Base-by-base conservation (phyloP, 2,888 invertebrate species). In the Platycheirus albimanus region DNA sequence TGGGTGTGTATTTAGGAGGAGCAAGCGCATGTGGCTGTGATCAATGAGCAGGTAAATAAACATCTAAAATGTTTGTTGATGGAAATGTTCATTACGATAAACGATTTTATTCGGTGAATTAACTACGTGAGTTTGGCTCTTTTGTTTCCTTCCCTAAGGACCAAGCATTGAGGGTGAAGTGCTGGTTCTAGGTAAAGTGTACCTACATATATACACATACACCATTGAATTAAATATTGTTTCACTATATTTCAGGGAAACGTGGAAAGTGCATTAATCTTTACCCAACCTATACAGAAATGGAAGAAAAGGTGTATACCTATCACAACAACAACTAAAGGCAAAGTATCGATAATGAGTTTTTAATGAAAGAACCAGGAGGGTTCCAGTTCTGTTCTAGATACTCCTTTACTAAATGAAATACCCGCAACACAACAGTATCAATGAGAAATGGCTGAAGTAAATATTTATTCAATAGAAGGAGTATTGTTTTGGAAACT, bases 1-100 rank as follows among this genome's bases (percentile, higher is more conserved):
- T 28, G 41, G 75, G 33, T 43, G 66, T 49, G 49, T 56, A 43
- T 3, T 7, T 6, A 52, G 4, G 33, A n/a, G 47, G 8, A 56
- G 54, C 19, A 6, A 11, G 13, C 8, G 17, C 6, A 17, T 54
- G 61, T 11, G 52, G 45, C n/a, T 56, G 45, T 79, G 79, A 79
- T 79, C 56, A 70, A 80, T 56, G 75, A 66, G 56, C 80, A 80
- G 80, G 80, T 80, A 80, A 80, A 80, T 76, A 80, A 80, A 80
- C 80, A 80, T 58, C 64, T 19, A 63, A 75, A 69, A 36, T 56
- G 56, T 51, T 38, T 75, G 80, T 51, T 69, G 80, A 80, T 80
- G 75, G 80, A 75, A 80, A 75, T 52, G 56, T 58, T 51, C 64
- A 69, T 63, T 79, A 74, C 24, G 43, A 43, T 17, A 49, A 58